These are phyloP conservation scores for Nomada hirtipes DNA, from an alignment of 2,888 invertebrate species.

Conservation along the genomic window DNA sequence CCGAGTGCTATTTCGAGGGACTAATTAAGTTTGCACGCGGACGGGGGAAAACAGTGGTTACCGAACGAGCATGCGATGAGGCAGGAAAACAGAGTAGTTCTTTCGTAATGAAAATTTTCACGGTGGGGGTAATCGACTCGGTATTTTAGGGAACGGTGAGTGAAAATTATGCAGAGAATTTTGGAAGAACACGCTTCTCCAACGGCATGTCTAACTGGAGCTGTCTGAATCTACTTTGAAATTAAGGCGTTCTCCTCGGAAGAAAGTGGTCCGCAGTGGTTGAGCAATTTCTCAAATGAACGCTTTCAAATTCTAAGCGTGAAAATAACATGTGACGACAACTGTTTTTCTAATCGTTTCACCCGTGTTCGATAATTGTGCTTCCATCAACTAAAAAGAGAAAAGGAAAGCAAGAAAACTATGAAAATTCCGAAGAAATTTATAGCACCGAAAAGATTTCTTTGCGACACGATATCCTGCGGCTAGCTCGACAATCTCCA, in stretches of 20 bases:
- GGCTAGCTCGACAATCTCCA: neutral
- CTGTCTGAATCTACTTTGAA: neutral
- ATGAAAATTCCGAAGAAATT: too few species aligned
- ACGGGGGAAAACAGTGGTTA: slow-evolving; percentile 57
- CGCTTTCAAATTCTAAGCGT: neutral
- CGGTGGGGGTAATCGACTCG: neutral
- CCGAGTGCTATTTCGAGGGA: slow-evolving; percentile 66
- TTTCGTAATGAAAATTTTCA: slow-evolving; percentile 24
- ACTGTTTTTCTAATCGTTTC: neutral
- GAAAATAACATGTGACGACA: neutral
- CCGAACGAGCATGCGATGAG: slow-evolving; percentile 42
- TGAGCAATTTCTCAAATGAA: too few species aligned
- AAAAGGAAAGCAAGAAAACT: too few species aligned
- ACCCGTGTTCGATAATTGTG: too few species aligned
- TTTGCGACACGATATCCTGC: neutral
- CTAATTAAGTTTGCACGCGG: slow-evolving; percentile 72
- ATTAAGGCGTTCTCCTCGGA: neutral
- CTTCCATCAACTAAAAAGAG: too few species aligned
- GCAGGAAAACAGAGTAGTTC: slow-evolving; percentile 2
- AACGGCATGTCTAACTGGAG: neutral
- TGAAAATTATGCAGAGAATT: slow-evolving; percentile 1
- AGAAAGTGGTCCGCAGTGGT: too few species aligned
- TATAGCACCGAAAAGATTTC: neutral
- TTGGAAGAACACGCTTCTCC: neutral
- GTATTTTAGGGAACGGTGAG: neutral